phyloP scores from a whole-genome alignment of 2,113 vertebrate genomes.

The Corapipo altera region DNA sequence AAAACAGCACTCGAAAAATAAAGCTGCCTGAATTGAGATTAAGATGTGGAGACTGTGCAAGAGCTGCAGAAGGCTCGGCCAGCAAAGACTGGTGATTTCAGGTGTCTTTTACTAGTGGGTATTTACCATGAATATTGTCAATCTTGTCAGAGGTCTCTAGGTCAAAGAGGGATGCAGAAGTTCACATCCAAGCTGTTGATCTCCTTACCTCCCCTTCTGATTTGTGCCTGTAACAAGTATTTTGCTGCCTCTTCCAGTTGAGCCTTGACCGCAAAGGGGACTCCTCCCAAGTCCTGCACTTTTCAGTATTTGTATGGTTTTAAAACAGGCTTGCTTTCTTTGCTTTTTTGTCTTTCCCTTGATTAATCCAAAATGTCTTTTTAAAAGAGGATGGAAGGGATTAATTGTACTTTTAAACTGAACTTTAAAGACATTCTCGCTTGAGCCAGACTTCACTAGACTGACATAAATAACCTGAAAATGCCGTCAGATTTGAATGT shows the following conservation, averaged over 20 bases:
- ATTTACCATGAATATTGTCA: background rate
- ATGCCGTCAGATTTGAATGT: background rate
- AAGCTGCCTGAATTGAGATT: background rate
- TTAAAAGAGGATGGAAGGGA: conserved; percentile 52
- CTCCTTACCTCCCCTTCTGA: background rate
- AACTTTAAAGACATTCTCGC: conserved; percentile 32
- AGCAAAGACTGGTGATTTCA: background rate
- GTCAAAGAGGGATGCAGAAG: background rate
- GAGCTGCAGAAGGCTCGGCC: background rate
- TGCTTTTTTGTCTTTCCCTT: background rate
- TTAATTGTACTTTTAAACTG: conserved; percentile 63
- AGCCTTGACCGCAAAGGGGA: background rate
- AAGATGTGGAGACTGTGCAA: background rate
- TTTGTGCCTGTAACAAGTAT: background rate
- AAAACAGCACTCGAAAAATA: background rate
- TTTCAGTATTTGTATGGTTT: conserved; percentile 6
- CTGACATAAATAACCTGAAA: conserved; percentile 31
- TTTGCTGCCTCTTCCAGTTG: background rate
- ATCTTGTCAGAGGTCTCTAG: background rate
- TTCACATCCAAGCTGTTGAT: background rate
- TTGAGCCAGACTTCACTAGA: conserved; percentile 24
- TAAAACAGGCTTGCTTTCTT: conserved; percentile 13
- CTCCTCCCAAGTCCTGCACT: conserved; percentile 25
- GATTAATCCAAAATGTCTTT: conserved; percentile 49
- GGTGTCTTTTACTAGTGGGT: background rate